These are phyloP conservation scores for Mythimna albipuncta DNA, from an alignment of 2,888 invertebrate species.

Conservation along the genomic window DNA sequence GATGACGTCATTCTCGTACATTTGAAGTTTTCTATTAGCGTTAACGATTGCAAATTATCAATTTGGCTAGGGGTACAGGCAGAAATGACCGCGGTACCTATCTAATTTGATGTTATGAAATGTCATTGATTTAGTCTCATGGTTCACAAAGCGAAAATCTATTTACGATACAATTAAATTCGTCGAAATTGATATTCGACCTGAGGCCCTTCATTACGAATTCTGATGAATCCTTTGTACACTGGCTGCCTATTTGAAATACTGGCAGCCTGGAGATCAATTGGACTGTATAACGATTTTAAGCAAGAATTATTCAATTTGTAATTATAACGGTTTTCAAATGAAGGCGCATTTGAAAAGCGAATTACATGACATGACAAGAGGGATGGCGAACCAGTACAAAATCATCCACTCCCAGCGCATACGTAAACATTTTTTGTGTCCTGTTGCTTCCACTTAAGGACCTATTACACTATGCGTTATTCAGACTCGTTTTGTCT, in stretches of 20 bases:
- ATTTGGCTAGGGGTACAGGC: too few species aligned
- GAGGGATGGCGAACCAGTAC: too few species aligned
- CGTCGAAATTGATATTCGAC: neutral
- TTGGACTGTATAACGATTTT: constrained; percentile 2
- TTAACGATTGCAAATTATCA: too few species aligned
- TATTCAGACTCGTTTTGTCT: too few species aligned
- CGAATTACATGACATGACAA: too few species aligned
- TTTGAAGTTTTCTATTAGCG: too few species aligned
- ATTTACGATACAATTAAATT: neutral
- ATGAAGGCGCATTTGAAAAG: neutral
- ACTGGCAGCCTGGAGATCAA: neutral
- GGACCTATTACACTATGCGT: too few species aligned
- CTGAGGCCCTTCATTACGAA: neutral
- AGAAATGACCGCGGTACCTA: too few species aligned
- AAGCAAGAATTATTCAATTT: neutral
- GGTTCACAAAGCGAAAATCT: neutral
- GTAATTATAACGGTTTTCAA: neutral
- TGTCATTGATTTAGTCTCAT: neutral
- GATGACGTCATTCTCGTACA: too few species aligned
- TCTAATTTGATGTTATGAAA: neutral
- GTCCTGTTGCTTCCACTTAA: too few species aligned
- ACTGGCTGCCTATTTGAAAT: neutral
- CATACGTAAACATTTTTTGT: too few species aligned
- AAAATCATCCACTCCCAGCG: too few species aligned
- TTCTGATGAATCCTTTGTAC: constrained; percentile 6